Evolutionary conservation across 2,797 vertebrate species (phyloP), one percentile per base, ranked within the genome.

Genomic region (Phoeniculus purpureus): DNA sequence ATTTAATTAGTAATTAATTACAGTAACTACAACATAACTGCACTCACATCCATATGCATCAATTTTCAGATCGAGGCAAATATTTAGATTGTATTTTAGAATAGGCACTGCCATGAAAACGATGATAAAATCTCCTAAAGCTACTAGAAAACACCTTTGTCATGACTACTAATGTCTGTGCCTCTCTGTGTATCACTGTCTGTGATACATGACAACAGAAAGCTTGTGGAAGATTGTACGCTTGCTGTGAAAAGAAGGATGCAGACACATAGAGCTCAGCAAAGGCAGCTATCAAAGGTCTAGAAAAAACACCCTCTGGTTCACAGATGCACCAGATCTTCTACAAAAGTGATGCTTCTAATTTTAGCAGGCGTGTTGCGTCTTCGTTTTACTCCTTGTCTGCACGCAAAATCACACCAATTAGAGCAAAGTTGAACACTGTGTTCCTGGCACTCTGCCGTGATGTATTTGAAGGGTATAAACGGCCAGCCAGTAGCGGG

Each of bases 361-460:
- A 95, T 90, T 93, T 95, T 84, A 93, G 79, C 21, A 85, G 78
- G 68, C 62, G 80, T 71, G 52, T 88, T 89, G 55, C 71, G 54
- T 91, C 68, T 96, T 92, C 85, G 52, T 86, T 92, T 91, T 93
- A 92, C 34, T 93, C 83, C 83, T 87, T 87, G 80, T 85, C 81
- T 89, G 89, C 81, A 84, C 80, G 73, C 65, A 90, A 92, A 88
- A 94, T 87, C 81, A 91, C 71, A 94, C 64, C 81, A 94, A 91
- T 94, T 94, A 93, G 67, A 92, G 81, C 56, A 82, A 94, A 91
- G 73, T 89, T 89, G 89, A 84, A 94, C 87, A 85, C n/a, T 16
- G 45, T 75, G 92, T 95, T 82, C 90, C 65, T 81, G 90, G 87
- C 76, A 81, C 40, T 80, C 34, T 90, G 76, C 85, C 81, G 78